Percentiles rank a stretch among this genome's conserved stretches.
Conservation (phyloP, 1,140 invertebrate genomes). For the Chrysomallon squamiferum region DNA sequence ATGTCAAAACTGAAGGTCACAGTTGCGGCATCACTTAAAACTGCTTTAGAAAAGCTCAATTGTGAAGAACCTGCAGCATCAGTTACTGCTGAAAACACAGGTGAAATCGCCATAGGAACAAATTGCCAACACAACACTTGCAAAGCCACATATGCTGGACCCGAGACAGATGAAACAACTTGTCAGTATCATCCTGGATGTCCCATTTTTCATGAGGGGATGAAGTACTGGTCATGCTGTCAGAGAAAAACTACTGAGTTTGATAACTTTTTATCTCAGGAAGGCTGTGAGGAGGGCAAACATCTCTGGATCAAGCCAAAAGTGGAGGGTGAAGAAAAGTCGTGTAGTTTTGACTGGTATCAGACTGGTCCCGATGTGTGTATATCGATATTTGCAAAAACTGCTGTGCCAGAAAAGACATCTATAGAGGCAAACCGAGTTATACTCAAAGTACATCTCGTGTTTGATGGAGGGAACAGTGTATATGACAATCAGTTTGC, state of each 20-base stretch:
- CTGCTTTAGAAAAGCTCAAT: constrained; percentile 60
- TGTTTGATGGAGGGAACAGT: constrained; percentile 77
- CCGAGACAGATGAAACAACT: constrained; percentile 67
- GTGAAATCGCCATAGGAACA: constrained; percentile 73
- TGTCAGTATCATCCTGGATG: constrained; percentile 89
- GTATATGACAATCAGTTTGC: constrained; percentile 83
- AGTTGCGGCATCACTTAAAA: constrained; percentile 57
- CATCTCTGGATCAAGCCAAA: constrained; percentile 87
- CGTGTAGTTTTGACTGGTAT: constrained; percentile 88
- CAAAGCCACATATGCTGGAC: constrained; percentile 75
- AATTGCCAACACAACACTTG: constrained; percentile 90
- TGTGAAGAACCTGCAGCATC: constrained; percentile 24
- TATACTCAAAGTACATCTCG: constrained; percentile 76
- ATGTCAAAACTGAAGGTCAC: constrained; percentile 54
- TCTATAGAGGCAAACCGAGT: constrained; percentile 85
- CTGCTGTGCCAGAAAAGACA: constrained; percentile 80
- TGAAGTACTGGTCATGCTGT: constrained; percentile 99
- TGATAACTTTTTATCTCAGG: constrained; percentile 86
- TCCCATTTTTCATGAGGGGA: constrained; percentile 95
- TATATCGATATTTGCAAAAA: constrained; percentile 89
- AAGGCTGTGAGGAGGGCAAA: constrained; percentile 78
- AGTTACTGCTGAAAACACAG: constrained; percentile 25
- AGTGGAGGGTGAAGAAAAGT: constrained; percentile 69
- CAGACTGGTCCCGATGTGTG: constrained; percentile 69
- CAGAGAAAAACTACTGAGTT: constrained; percentile 93